Percentiles rank a stretch among this genome's conserved stretches.
phyloP scores from a whole-genome alignment of 37 sponge, comb jelly and placozoan genomes.

The Cladorhizidae sp. region DNA sequence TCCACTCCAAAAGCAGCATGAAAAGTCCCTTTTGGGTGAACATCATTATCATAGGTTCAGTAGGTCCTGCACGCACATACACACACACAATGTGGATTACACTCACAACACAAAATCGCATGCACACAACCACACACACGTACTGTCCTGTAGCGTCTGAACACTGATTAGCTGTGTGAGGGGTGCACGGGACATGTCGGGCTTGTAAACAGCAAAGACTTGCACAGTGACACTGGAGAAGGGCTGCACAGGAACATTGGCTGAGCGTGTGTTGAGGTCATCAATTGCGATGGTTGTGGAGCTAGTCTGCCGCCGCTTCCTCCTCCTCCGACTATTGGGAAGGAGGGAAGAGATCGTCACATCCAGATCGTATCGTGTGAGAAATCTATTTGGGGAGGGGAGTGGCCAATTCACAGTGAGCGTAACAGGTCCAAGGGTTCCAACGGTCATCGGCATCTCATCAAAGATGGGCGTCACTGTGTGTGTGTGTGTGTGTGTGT shows the following conservation, averaged over 20 bases:
- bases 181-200: no score
- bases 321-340: background rate
- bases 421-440: background rate
- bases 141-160: no score
- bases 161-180: no score
- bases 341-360: background rate
- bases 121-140: no score
- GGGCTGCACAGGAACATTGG: background rate
- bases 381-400: background rate
- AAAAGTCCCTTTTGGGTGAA: background rate
- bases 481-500: no score
- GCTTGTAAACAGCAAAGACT: slow-evolving; percentile 7
- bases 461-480: no score
- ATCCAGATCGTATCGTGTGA: background rate
- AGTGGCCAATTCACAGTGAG: background rate
- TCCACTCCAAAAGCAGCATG: slow-evolving; percentile 31
- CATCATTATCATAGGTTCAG: background rate
- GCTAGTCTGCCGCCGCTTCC: background rate
- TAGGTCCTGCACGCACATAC: background rate
- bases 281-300: background rate
- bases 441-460: no score
- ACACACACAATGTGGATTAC: background rate
- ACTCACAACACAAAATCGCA: no score
- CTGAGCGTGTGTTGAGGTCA: no score
- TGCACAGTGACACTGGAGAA: background rate